A percentile compares a stretch with the other conserved stretches of the same genome.
These are phyloP conservation scores for Nowickia ferox DNA, from an alignment of 2,888 invertebrate species.

Conservation along the genomic window DNA sequence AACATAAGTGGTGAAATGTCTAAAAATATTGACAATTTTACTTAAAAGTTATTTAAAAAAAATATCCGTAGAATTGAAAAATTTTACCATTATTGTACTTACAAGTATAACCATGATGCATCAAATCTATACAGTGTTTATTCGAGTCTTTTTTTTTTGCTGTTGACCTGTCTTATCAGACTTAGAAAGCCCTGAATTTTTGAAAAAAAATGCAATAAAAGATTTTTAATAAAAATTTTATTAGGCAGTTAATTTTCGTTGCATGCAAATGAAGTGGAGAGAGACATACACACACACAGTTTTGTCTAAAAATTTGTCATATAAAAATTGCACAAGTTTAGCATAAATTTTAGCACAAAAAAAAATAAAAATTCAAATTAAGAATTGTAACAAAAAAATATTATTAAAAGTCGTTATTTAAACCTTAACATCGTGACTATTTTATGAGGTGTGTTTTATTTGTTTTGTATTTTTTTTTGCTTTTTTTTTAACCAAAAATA, in stretches of 20 bases:
- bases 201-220: too few species aligned
- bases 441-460: conserved; percentile 61
- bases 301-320: conserved; percentile 35
- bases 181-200: too few species aligned
- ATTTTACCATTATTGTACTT: too few species aligned
- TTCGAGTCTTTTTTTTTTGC: too few species aligned
- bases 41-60: too few species aligned
- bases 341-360: conserved; percentile 35
- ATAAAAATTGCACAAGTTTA: conserved; percentile 44
- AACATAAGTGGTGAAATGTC: too few species aligned
- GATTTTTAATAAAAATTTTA: background rate
- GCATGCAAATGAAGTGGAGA: background rate
- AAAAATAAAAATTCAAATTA: conserved; percentile 27
- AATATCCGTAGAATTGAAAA: too few species aligned
- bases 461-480: conserved; percentile 6
- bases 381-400: conserved; percentile 29
- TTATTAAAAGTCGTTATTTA: conserved; percentile 34
- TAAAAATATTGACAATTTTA: too few species aligned
- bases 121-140: too few species aligned
- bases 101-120: too few species aligned
- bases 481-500: background rate
- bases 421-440: conserved; percentile 44
- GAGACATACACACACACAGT: background rate
- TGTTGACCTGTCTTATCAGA: too few species aligned
- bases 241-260: background rate